phyloP scores from a whole-genome alignment of 2,113 vertebrate genomes.

The Serranochromis macrocephalus region DNA sequence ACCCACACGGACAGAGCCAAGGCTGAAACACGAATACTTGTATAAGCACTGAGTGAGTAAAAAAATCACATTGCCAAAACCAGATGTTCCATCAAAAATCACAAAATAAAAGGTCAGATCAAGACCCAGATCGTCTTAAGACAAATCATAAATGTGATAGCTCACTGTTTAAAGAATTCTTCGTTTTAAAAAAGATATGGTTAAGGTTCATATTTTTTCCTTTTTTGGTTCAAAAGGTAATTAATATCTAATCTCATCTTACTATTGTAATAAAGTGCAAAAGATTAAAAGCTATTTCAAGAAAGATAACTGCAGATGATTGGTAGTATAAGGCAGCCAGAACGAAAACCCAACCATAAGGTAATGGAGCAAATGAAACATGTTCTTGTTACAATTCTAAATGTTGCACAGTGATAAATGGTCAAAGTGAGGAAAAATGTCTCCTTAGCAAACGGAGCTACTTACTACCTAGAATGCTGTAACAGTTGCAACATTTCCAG shows the following conservation, averaged over 20 bases:
- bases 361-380: not conserved
- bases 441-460: accelerated
- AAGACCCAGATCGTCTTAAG: not conserved
- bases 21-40: not conserved
- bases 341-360: accelerated
- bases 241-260: not conserved
- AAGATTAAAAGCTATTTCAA: not conserved
- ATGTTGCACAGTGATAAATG: not conserved
- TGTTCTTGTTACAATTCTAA: not conserved
- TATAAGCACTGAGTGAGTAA: not conserved
- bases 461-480: not conserved
- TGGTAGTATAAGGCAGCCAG: not conserved
- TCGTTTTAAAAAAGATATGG: not conserved
- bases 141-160: not conserved
- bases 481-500: not conserved
- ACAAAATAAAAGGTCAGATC: not conserved
- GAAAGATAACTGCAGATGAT: not conserved
- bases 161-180: not conserved
- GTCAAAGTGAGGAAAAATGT: not conserved
- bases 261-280: not conserved
- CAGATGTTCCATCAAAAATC: not conserved
- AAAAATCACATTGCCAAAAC: not conserved
- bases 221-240: not conserved
- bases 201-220: not conserved
- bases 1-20: conserved; percentile 1